A percentile compares a stretch with the other conserved stretches of the same genome.
phyloP scores from a whole-genome alignment of 2,797 vertebrate species.

The Furcifer pardalis region DNA sequence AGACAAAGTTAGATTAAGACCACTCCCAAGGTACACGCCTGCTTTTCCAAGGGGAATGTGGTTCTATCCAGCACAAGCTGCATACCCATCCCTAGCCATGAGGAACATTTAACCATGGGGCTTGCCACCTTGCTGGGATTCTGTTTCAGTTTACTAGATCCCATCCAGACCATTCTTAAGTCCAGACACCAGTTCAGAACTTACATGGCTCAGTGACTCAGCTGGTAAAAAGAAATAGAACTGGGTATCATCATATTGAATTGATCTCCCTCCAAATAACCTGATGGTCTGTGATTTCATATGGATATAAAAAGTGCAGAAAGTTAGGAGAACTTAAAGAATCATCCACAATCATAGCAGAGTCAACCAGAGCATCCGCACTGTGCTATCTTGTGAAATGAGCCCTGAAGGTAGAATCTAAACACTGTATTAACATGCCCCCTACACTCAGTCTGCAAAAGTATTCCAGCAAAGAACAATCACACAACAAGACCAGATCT shows the following conservation, averaged over 20 bases:
- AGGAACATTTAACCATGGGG: background rate
- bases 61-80: background rate
- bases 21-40: background rate
- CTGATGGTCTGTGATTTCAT: background rate
- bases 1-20: background rate
- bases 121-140: background rate
- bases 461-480: background rate
- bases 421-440: too few species aligned
- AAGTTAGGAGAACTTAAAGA: too few species aligned
- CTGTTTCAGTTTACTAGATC: background rate
- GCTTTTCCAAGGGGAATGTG: background rate
- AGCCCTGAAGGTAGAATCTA: too few species aligned
- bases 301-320: too few species aligned
- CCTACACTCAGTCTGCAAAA: too few species aligned
- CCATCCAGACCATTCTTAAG: background rate
- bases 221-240: background rate
- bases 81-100: background rate
- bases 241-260: background rate
- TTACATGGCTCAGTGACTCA: background rate
- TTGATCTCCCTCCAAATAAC: background rate
- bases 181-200: background rate
- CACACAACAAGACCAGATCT: background rate
- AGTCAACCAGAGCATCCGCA: too few species aligned
- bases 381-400: too few species aligned
- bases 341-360: too few species aligned